phyloP scores from a whole-genome alignment of 2,797 vertebrate genomes.

The Falco concolor region DNA sequence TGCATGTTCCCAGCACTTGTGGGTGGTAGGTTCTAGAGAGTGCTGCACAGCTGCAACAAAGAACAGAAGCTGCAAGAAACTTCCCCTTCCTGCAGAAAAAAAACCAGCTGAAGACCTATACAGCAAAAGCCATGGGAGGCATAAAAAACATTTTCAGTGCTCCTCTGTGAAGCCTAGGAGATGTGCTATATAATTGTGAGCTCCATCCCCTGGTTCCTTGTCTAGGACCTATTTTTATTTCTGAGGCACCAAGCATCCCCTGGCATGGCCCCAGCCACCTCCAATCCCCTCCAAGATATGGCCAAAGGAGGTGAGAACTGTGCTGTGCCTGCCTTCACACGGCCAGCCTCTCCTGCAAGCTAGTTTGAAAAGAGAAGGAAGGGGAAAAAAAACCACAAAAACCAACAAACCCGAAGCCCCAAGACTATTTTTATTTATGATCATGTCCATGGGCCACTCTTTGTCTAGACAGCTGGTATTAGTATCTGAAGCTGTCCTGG shows the following conservation, averaged over 20 bases:
- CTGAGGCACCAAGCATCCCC: not conserved
- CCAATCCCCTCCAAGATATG: not conserved
- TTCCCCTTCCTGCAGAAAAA: not conserved
- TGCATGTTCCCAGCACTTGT: not conserved
- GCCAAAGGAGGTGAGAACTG: not conserved
- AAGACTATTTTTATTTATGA: conserved; percentile 69
- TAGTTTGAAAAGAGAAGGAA: not conserved
- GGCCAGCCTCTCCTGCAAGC: not conserved
- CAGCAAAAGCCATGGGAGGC: not conserved
- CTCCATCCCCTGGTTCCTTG: not conserved
- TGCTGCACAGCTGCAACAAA: not conserved
- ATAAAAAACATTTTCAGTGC: not conserved
- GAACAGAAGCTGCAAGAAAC: not conserved
- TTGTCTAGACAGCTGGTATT: conserved; percentile 75
- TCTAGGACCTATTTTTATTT: not conserved
- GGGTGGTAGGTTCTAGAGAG: not conserved
- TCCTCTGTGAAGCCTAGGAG: not conserved
- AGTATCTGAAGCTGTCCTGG: conserved; percentile 63
- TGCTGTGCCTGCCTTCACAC: not conserved
- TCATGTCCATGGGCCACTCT: conserved; percentile 46
- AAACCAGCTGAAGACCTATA: not conserved
- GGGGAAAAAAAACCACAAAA: not conserved
- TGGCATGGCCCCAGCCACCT: not conserved
- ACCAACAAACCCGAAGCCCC: not conserved
- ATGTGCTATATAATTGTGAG: not conserved